phyloP scores from a whole-genome alignment of 2,113 vertebrate species.

The Formicarius rufipectus region DNA sequence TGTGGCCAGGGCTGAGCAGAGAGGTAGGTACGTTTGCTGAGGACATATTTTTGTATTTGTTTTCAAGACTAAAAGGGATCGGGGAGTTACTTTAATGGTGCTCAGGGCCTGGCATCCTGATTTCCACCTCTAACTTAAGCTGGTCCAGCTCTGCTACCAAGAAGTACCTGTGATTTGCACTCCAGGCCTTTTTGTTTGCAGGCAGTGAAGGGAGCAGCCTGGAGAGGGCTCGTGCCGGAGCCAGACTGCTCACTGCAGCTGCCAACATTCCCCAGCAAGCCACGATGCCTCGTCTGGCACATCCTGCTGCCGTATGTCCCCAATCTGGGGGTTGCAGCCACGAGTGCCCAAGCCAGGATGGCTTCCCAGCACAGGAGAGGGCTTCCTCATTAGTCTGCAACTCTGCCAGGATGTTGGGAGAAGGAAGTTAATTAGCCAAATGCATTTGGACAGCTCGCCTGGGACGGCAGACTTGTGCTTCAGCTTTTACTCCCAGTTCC shows the following conservation, averaged over 20 bases:
- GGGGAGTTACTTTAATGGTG: neutral
- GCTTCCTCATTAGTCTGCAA: slow-evolving; percentile 4
- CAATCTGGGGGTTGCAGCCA: neutral
- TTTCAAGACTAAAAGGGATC: neutral
- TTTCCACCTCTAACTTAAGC: neutral
- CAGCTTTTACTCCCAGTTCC: neutral
- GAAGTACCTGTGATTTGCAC: neutral
- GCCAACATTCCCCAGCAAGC: neutral
- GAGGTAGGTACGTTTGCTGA: neutral
- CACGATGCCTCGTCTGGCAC: neutral
- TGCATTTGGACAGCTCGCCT: neutral
- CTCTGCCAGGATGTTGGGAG: neutral
- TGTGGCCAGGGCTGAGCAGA: neutral
- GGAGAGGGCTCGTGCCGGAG: neutral
- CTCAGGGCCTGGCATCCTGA: neutral
- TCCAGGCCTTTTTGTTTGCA: neutral
- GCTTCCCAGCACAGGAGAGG: neutral
- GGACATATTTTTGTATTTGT: neutral
- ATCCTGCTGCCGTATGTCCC: neutral
- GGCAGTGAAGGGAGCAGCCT: neutral
- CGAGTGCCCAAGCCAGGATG: neutral
- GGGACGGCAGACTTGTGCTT: neutral
- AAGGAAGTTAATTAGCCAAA: neutral
- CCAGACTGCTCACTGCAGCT: neutral
- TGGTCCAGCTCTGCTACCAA: neutral